phyloP scores from a whole-genome alignment of 2,113 vertebrate genomes.

The Python bivittatus region DNA sequence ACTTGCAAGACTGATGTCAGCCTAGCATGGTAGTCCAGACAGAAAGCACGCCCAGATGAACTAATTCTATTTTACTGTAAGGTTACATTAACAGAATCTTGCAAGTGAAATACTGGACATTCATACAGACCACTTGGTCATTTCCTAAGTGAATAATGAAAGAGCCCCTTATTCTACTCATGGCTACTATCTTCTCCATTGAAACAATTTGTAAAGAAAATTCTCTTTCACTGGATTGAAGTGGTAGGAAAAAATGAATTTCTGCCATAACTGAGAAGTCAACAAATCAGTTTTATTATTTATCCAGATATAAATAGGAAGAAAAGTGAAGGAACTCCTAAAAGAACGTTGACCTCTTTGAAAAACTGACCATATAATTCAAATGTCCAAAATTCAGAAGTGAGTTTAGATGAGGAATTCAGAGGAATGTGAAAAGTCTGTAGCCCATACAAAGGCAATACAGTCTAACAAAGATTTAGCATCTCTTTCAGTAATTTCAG shows the following conservation, averaged over 20 bases:
- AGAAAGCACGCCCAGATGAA: not conserved
- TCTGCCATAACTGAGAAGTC: not conserved
- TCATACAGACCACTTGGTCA: not conserved
- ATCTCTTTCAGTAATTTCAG: not conserved
- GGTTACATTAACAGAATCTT: not conserved
- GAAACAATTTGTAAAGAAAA: not conserved
- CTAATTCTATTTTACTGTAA: not conserved
- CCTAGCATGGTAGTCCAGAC: not conserved
- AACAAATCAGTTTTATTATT: not conserved
- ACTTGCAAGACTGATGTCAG: not conserved
- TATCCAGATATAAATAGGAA: not conserved
- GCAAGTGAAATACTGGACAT: not conserved
- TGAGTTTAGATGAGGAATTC: not conserved
- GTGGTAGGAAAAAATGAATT: not conserved
- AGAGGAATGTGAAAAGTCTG: not conserved
- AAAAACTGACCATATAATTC: not conserved
- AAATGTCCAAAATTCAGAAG: not conserved
- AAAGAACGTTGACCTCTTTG: not conserved
- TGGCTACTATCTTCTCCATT: not conserved
- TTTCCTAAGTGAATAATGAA: not conserved
- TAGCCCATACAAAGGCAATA: not conserved
- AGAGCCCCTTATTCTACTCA: not conserved
- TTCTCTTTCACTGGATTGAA: not conserved
- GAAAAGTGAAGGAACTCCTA: not conserved
- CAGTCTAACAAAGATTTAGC: not conserved